phyloP scores from a whole-genome alignment of 2,797 vertebrate genomes.

The Amblyopsis hoosieri region DNA sequence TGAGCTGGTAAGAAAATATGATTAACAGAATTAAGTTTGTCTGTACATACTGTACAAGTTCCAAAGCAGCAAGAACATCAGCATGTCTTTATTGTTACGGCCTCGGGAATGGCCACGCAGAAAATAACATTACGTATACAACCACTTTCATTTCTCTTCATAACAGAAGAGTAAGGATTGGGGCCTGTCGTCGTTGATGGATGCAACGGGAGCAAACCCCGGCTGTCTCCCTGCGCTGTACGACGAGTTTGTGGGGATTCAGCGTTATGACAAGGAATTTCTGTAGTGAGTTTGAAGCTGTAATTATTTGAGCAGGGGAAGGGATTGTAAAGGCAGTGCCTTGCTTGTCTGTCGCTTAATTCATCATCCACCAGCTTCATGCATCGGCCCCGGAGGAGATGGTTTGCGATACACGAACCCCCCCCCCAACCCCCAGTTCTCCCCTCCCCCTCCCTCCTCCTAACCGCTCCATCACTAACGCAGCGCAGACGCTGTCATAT shows the following conservation, averaged over 20 bases:
- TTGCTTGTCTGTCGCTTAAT: constrained; percentile 36
- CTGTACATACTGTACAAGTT: too few species aligned
- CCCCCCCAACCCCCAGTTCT: too few species aligned
- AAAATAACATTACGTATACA: too few species aligned
- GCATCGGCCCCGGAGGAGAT: constrained; percentile 38
- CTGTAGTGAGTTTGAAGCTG: constrained; percentile 14
- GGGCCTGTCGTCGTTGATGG: constrained; percentile 24
- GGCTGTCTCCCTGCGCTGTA: constrained; percentile 17
- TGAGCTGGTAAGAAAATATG: too few species aligned
- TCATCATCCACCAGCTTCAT: constrained; percentile 40
- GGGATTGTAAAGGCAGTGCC: not conserved
- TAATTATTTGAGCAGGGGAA: constrained; percentile 17
- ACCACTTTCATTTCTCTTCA: not conserved
- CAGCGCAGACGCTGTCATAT: constrained; percentile 48
- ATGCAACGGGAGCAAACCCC: constrained; percentile 19
- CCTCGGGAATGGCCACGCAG: too few species aligned
- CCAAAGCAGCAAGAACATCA: too few species aligned
- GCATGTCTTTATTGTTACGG: too few species aligned
- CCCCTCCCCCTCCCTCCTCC: not conserved
- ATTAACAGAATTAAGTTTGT: too few species aligned
- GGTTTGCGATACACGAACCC: constrained; percentile 33
- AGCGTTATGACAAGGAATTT: constrained; percentile 31
- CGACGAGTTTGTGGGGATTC: constrained; percentile 26
- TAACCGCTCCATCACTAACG: constrained; percentile 51
- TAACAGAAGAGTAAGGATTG: too few species aligned